A percentile compares a stretch with the other conserved stretches of the same genome.
Evolutionary conservation across 2,113 vertebrate species (phyloP).

Genomic region (Cryptomyrus ogoouensis): DNA sequence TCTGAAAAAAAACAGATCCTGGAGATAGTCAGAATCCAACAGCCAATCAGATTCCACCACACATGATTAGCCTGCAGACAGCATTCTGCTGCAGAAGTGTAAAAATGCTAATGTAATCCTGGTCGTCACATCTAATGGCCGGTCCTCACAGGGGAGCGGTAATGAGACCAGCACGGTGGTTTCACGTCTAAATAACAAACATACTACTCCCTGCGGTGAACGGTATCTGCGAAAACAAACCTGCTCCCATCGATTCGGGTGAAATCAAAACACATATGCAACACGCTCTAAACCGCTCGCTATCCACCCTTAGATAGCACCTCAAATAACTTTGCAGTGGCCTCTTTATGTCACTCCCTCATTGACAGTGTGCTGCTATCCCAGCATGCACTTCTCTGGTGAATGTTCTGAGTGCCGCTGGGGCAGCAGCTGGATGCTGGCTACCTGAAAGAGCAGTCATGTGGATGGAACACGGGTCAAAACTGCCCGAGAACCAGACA

Average conservation of each 20-base stretch:
- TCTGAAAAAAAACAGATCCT: neutral
- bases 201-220: neutral
- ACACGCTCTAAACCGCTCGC: neutral
- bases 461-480: neutral
- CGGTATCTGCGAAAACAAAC: neutral
- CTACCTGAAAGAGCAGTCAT: neutral
- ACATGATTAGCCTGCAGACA: slow-evolving; percentile 5
- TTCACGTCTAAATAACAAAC: neutral
- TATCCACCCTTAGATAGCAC: neutral
- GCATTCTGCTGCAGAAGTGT: slow-evolving; percentile 1
- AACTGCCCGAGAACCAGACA: neutral
- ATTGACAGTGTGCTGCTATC: neutral
- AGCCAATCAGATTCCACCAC: neutral
- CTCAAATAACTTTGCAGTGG: neutral
- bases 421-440: neutral
- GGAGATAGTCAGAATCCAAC: neutral
- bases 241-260: neutral
- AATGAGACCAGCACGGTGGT: neutral
- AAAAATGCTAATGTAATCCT: slow-evolving; percentile 2
- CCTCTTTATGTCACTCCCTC: neutral
- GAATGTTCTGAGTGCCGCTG: neutral
- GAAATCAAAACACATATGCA: neutral
- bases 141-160: neutral
- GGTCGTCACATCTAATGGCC: neutral
- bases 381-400: neutral